Evolutionary conservation across 2,888 invertebrate genomes (phyloP).

Genomic region (Ochropleura plecta): DNA sequence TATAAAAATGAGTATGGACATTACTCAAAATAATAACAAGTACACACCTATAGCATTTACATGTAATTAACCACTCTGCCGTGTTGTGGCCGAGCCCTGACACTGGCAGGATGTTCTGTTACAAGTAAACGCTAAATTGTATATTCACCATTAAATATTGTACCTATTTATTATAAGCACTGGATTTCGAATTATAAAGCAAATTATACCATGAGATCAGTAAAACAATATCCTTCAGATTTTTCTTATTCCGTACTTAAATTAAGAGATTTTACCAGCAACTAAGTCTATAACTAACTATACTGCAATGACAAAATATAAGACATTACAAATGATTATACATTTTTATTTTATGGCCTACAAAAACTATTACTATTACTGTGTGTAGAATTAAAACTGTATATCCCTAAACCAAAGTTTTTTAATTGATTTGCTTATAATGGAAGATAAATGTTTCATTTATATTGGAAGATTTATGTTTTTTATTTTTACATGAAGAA

Average conservation of each 20-base stretch:
- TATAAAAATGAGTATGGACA: conserved; percentile 11
- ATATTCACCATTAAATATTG: conserved; percentile 6
- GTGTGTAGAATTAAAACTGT: conserved; percentile 1
- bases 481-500: no score
- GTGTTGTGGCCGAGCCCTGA: background rate
- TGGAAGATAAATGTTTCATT: background rate
- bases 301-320: conserved; percentile 23
- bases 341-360: conserved; percentile 25
- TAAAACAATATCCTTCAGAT: conserved; percentile 43
- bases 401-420: conserved; percentile 1
- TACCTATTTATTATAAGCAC: conserved; percentile 43
- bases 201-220: conserved; percentile 59
- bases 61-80: background rate
- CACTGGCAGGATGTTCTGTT: background rate
- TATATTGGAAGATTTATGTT: no score
- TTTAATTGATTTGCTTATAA: background rate
- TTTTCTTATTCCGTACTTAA: conserved; percentile 50
- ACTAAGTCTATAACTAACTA: conserved; percentile 13
- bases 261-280: conserved; percentile 27
- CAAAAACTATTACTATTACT: conserved; percentile 13
- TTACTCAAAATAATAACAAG: conserved; percentile 8
- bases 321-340: conserved; percentile 27
- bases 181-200: conserved; percentile 52
- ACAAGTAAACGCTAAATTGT: conserved; percentile 16
- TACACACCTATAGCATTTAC: conserved; percentile 6